These are phyloP conservation scores for Palythoa heliodiscus DNA, from an alignment of 92 coral and sea anemone genomes.

Conservation along the genomic window DNA sequence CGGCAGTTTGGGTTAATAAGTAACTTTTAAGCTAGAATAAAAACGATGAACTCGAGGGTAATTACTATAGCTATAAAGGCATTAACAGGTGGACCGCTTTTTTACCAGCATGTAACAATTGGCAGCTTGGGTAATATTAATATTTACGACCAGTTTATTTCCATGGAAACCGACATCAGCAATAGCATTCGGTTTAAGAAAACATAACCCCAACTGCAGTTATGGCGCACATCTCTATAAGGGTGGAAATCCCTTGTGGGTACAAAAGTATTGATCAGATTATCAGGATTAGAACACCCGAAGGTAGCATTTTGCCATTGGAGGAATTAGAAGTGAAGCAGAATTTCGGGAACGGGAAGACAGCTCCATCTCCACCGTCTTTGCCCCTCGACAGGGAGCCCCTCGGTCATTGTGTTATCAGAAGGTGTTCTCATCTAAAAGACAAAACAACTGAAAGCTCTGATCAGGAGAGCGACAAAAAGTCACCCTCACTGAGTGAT, in stretches of 20 bases:
- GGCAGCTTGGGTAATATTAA: constrained; percentile 10
- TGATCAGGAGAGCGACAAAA: neutral
- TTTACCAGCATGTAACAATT: constrained; percentile 27
- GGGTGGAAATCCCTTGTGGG: constrained; percentile 50
- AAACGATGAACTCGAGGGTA: neutral
- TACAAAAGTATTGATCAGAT: constrained; percentile 43
- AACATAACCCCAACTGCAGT: neutral
- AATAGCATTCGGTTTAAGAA: constrained; percentile 18
- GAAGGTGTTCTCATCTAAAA: neutral
- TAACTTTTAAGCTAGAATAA: neutral
- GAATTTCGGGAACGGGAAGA: neutral
- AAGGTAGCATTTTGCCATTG: constrained; percentile 35
- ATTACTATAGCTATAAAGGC: neutral
- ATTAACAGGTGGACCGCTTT: constrained; percentile 10
- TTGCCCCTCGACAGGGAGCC: neutral
- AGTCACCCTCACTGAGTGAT: neutral
- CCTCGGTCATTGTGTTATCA: neutral
- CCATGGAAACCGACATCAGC: neutral
- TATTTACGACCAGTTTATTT: neutral
- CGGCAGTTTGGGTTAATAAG: no score
- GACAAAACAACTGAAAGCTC: neutral
- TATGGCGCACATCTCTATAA: constrained; percentile 57
- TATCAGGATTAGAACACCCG: constrained; percentile 60
- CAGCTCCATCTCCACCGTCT: neutral
- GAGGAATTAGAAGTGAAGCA: neutral